These are phyloP conservation scores for Chroicocephalus ridibundus DNA, from an alignment of 2,113 vertebrate species.

Conservation along the genomic window DNA sequence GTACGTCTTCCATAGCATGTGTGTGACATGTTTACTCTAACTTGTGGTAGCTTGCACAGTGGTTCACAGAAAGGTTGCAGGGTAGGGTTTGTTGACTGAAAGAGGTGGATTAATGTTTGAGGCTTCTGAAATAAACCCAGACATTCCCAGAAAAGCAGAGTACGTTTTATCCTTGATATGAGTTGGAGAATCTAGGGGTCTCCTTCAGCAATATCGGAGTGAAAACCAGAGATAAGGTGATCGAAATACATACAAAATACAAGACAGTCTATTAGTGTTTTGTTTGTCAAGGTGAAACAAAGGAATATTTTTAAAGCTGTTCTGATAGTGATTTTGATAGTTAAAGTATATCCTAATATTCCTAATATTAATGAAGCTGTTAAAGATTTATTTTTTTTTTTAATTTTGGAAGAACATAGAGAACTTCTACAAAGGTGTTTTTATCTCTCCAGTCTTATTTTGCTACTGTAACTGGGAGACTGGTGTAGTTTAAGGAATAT, in stretches of 20 bases:
- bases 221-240: neutral
- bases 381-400: neutral
- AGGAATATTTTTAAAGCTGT: neutral
- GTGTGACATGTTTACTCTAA: neutral
- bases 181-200: neutral
- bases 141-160: neutral
- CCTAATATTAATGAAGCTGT: neutral
- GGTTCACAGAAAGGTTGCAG: neutral
- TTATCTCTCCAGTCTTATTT: neutral
- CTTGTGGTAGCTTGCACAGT: neutral
- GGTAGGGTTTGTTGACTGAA: neutral
- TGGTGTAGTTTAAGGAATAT: neutral
- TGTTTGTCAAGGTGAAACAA: neutral
- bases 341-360: neutral
- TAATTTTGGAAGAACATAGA: neutral
- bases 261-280: neutral
- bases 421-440: neutral
- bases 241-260: fast-evolving
- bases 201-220: neutral
- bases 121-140: neutral
- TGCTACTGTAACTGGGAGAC: neutral
- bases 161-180: neutral
- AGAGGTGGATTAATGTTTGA: neutral
- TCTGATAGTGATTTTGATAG: neutral
- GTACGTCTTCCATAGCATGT: too few relatives aligned